Percentiles rank a stretch among this genome's conserved stretches.
Conservation (phyloP, 2,113 vertebrate species). For the Aleadryas rufinucha region DNA sequence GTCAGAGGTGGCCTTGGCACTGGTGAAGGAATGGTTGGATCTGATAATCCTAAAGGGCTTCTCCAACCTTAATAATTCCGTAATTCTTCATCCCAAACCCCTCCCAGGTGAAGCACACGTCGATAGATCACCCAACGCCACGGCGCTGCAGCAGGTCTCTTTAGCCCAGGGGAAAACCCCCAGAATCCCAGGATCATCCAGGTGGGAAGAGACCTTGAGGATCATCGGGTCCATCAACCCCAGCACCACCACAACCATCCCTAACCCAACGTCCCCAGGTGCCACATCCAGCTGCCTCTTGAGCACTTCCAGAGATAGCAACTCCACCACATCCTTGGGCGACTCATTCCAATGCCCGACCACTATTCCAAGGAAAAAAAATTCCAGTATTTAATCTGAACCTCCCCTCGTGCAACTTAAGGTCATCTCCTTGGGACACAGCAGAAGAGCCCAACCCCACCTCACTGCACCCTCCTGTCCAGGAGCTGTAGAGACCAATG, state of each 20-base stretch:
- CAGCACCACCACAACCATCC: background rate
- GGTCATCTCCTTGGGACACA: background rate
- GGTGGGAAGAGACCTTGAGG: background rate
- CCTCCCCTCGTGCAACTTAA: background rate
- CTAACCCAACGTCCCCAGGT: fast-evolving
- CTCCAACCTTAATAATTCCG: fast-evolving
- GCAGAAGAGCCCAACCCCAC: background rate
- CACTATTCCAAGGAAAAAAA: background rate
- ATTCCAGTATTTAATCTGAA: background rate
- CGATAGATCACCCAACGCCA: fast-evolving
- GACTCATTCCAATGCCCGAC: background rate
- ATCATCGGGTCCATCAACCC: background rate
- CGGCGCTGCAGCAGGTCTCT: background rate
- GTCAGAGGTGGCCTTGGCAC: background rate
- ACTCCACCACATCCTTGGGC: background rate
- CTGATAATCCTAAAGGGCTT: background rate
- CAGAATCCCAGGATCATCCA: background rate
- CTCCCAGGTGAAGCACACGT: background rate
- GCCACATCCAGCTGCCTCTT: background rate
- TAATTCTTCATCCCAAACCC: background rate
- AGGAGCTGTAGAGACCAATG: background rate
- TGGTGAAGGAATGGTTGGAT: background rate
- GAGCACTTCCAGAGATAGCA: background rate
- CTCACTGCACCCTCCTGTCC: background rate
- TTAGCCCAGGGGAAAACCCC: background rate